Conservation (phyloP, 2,113 vertebrate genomes). For the Puntigrus tetrazona region DNA sequence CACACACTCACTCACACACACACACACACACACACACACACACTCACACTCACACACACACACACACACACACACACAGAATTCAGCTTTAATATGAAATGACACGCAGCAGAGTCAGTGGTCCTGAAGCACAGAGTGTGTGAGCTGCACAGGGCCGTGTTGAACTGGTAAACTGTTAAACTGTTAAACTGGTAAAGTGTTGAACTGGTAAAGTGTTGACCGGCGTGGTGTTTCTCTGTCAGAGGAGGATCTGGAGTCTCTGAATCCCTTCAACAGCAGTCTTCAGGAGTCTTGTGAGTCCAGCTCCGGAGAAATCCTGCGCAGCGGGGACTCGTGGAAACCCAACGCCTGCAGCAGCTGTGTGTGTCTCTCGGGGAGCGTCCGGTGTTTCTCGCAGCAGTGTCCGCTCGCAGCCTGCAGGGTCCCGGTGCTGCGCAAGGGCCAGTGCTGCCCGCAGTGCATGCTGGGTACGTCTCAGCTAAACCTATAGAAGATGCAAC, state of each 20-base stretch:
- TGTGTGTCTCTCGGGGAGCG: constrained; percentile 77
- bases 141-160: too few species aligned
- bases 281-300: constrained; percentile 75
- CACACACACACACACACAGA: too few species aligned
- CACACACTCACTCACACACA: too few species aligned
- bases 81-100: too few species aligned
- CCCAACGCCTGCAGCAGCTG: constrained; percentile 81
- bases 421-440: constrained; percentile 79
- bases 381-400: constrained; percentile 79
- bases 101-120: too few species aligned
- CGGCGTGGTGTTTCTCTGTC: too few species aligned
- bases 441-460: constrained; percentile 80
- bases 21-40: too few species aligned
- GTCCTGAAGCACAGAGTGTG: too few species aligned
- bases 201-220: too few species aligned
- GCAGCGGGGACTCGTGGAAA: constrained; percentile 79
- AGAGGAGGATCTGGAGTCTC: constrained; percentile 70
- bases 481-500: background rate
- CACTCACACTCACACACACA: too few species aligned
- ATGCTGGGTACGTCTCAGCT: background rate
- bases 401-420: constrained; percentile 76
- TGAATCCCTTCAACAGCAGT: constrained; percentile 73
- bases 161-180: too few species aligned
- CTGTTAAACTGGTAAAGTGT: too few species aligned
- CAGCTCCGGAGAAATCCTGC: constrained; percentile 76